These are phyloP conservation scores for Cherax destructor DNA, from an alignment of 1,140 invertebrate species.

Conservation along the genomic window DNA sequence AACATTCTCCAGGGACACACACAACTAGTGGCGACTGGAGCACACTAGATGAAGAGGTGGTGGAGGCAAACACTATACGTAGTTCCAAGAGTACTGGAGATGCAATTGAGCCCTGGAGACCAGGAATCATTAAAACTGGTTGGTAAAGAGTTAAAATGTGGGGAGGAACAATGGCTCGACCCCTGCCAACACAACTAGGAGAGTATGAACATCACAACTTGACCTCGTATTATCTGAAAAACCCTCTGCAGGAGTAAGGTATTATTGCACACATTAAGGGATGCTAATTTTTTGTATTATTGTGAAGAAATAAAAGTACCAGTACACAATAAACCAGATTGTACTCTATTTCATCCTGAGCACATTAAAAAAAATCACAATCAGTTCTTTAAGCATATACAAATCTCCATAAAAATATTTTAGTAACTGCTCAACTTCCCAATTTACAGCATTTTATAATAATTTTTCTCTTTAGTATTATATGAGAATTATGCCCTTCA, in stretches of 20 bases:
- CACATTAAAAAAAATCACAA: background rate
- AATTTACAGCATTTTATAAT: background rate
- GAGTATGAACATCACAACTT: background rate
- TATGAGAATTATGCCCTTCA: background rate
- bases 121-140: no score
- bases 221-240: background rate
- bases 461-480: background rate
- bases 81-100: no score
- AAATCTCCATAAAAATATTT: background rate
- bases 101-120: no score
- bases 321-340: background rate
- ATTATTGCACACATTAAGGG: background rate
- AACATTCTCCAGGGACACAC: no score
- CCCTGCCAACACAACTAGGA: background rate
- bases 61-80: no score
- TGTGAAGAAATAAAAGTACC: background rate
- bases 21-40: no score
- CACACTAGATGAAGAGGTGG: no score
- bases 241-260: background rate
- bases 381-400: background rate
- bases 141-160: no score
- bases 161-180: no score
- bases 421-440: background rate
- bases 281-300: background rate
- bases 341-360: background rate